Evolutionary conservation across 1,140 invertebrate species (phyloP).

Genomic region (Oedothorax gibbosus): DNA sequence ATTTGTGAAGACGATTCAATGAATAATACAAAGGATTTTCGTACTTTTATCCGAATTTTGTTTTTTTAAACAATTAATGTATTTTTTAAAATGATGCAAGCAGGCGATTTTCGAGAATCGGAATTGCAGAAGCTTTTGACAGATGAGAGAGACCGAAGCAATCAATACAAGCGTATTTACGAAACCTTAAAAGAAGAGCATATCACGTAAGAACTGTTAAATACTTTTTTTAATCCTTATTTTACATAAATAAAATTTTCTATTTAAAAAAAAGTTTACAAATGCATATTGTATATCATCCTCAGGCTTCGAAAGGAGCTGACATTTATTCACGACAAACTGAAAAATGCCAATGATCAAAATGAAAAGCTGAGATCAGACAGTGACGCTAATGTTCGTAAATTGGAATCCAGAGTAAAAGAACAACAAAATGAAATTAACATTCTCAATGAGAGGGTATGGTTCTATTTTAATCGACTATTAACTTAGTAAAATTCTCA

Average conservation of each 20-base stretch:
- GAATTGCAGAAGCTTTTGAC: slow-evolving; percentile 34
- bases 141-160: slow-evolving; percentile 44
- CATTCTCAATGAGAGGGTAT: slow-evolving; percentile 14
- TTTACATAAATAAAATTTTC: background rate
- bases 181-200: slow-evolving; percentile 42
- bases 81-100: slow-evolving; percentile 14
- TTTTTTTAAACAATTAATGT: no score
- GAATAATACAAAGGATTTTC: no score
- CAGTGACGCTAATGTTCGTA: slow-evolving; percentile 9
- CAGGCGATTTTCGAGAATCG: slow-evolving; percentile 3
- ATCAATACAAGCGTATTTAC: slow-evolving; percentile 37
- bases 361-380: slow-evolving; percentile 15
- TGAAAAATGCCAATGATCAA: slow-evolving; percentile 31
- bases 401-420: slow-evolving; percentile 32
- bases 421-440: slow-evolving; percentile 42
- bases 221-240: background rate
- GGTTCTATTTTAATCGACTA: background rate
- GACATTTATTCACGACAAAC: slow-evolving; percentile 15
- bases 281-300: background rate
- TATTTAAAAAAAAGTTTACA: background rate
- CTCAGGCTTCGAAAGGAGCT: slow-evolving; percentile 36
- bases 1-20: no score
- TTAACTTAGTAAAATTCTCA: background rate
- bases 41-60: no score
- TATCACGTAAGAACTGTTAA: slow-evolving; percentile 23